Base-by-base conservation (phyloP, 2,113 vertebrate genomes). In the Corythoichthys intestinalis region DNA sequence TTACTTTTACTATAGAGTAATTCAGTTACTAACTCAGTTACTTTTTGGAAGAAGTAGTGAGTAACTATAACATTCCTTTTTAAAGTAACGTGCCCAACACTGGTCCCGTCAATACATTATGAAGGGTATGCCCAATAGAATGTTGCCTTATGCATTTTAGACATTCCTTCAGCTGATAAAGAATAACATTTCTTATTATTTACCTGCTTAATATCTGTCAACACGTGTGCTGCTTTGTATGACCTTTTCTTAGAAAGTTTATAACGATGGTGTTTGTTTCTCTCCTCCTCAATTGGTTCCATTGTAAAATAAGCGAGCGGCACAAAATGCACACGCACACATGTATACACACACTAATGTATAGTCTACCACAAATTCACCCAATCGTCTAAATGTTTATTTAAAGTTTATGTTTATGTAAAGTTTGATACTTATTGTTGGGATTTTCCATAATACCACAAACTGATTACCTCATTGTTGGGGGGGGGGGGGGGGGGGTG, bases 311-410 rank as follows among this genome's bases (percentile, higher is more conserved):
- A 53, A 80, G 69, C 1, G 4, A 83, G 39, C 39, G 72, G 35
- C 37, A 52, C 63, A 3, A 0, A 39, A 50, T 68, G 35, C 66
- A 73, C 20, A 35, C 57, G 60, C 38, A 53, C 37, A 71, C 20
- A 62, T 47, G 52, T 14, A 47, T 20, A 44, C 48, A 44, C 61
- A 57, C 28, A 68, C 50, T 67, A n/a, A 58, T 13, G 6, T 15
- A 9, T 20, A n/a, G n/a, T 6, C 12, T 20, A 80, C 61, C 69
- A 75, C 73, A 83, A 80, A 75, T 58, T 75, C 61, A 50, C 66
- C 52, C 60, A 3, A 64, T 37, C 64, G 44, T 68, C 67, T 60
- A 85, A 84, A 80, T 83, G 78, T 86, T 88, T 82, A 84, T 81
- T 78, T 80, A 67, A 78, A 79, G 65, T 11, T 1, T 76, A n/a